A percentile compares a stretch with the other conserved stretches of the same genome.
Conservation (phyloP, 2,797 vertebrate species). For the Stomatorhinus walkeri region DNA sequence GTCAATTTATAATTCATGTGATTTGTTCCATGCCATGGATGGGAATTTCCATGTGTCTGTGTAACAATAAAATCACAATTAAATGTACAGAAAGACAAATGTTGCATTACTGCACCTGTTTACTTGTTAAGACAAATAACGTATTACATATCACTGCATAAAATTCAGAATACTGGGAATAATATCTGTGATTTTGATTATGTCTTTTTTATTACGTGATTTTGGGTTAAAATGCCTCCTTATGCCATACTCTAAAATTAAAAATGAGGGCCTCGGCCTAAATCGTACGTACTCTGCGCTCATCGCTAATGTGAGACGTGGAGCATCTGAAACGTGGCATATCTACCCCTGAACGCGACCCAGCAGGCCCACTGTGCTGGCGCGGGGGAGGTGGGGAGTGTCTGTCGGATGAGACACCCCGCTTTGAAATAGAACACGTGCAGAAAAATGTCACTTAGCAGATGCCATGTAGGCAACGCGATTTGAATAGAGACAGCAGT, state of each 20-base stretch:
- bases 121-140: neutral
- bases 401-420: neutral
- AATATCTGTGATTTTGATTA: neutral
- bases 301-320: neutral
- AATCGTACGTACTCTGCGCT: neutral
- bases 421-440: neutral
- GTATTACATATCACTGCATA: neutral
- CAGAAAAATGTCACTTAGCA: neutral
- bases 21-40: slow-evolving; percentile 44
- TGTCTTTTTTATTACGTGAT: neutral
- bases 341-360: neutral
- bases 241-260: neutral
- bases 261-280: neutral
- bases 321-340: neutral
- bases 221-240: neutral
- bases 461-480: neutral
- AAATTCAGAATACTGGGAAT: neutral
- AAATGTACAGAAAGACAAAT: neutral
- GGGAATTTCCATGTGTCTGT: slow-evolving; percentile 33
- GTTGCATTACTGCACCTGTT: neutral
- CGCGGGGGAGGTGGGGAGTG: neutral
- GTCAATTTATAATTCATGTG: slow-evolving; percentile 40
- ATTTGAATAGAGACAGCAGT: neutral
- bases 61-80: slow-evolving; percentile 29
- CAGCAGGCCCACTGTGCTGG: neutral